phyloP scores from a whole-genome alignment of 1,140 invertebrate genomes.

The Cyrtorhinus lividipennis region DNA sequence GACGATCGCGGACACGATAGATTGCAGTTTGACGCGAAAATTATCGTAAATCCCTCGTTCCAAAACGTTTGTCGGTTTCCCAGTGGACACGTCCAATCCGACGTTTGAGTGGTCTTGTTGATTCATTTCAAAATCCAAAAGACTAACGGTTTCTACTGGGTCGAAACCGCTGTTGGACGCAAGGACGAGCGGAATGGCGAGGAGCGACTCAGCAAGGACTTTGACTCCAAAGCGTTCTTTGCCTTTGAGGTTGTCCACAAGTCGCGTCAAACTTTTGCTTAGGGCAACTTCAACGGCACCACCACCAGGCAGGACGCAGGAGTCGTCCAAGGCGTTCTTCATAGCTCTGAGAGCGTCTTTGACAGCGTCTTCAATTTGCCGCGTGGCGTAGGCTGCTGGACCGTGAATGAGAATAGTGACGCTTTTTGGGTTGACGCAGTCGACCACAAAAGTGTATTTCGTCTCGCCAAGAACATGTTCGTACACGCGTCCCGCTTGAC shows the following conservation, averaged over 20 bases:
- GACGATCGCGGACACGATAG: conserved; percentile 88
- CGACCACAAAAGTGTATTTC: conserved; percentile 94
- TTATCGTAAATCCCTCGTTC: conserved; percentile 90
- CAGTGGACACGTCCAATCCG: conserved; percentile 77
- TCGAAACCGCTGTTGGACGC: conserved; percentile 91
- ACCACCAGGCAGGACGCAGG: conserved; percentile 10
- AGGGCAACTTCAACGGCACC: conserved; percentile 18
- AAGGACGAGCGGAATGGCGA: conserved; percentile 91
- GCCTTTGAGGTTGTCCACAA: background rate
- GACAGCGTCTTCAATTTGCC: conserved; percentile 94
- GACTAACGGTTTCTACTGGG: conserved; percentile 87
- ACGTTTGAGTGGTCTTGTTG: conserved; percentile 35
- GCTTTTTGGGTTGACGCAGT: conserved; percentile 87
- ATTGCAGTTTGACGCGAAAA: conserved; percentile 94
- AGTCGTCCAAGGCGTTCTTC: conserved; percentile 91
- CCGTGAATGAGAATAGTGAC: conserved; percentile 95
- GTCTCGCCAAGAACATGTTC: conserved; percentile 95
- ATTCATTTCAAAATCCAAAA: conserved; percentile 66
- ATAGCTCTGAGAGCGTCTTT: conserved; percentile 90
- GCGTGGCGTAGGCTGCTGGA: conserved; percentile 87
- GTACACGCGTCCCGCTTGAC: conserved; percentile 88
- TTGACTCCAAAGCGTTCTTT: conserved; percentile 67
- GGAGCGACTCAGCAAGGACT: conserved; percentile 88
- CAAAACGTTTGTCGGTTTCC: conserved; percentile 68
- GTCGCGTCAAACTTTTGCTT: background rate